Evolutionary conservation across 1,140 invertebrate species (phyloP).

Genomic region (Drosophila navojoa): DNA sequence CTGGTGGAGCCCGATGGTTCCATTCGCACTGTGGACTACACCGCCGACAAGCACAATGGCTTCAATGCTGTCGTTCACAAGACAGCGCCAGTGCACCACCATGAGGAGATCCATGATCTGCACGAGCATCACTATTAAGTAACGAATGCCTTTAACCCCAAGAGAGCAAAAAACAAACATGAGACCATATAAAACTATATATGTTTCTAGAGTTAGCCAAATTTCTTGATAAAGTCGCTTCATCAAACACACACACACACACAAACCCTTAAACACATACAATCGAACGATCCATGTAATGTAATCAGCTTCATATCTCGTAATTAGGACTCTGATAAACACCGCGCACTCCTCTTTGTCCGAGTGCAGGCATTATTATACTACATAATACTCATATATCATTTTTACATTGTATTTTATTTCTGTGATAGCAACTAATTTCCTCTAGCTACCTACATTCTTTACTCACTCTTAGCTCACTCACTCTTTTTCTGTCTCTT

Average conservation of each 20-base stretch:
- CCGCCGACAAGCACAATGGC: conserved; percentile 84
- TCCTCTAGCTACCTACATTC: conserved; percentile 30
- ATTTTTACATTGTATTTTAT: conserved; percentile 70
- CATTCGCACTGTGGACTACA: conserved; percentile 85
- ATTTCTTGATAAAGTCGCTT: conserved; percentile 52
- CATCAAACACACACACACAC: conserved; percentile 25
- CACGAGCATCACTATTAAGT: conserved; percentile 50
- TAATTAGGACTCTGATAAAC: conserved; percentile 75
- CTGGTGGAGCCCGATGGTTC: conserved; percentile 86
- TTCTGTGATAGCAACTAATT: conserved; percentile 80
- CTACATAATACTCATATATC: conserved; percentile 66
- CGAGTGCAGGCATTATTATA: conserved; percentile 24
- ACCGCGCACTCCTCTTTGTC: conserved; percentile 7
- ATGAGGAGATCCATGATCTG: conserved; percentile 70
- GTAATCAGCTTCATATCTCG: conserved; percentile 81
- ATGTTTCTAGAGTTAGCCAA: conserved; percentile 74
- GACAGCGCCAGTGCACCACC: conserved; percentile 85
- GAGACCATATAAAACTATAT: conserved; percentile 35
- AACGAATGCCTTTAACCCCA: conserved; percentile 21
- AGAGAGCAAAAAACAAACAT: conserved; percentile 6
- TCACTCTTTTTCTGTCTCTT: conserved; percentile 59
- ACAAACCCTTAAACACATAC: conserved; percentile 1
- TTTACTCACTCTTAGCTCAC: conserved; percentile 1
- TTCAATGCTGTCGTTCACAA: conserved; percentile 88
- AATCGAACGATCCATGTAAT: conserved; percentile 59